A percentile compares a stretch with the other conserved stretches of the same genome.
Evolutionary conservation across 2,888 invertebrate species (phyloP).

Genomic region (Tridacna crocea): DNA sequence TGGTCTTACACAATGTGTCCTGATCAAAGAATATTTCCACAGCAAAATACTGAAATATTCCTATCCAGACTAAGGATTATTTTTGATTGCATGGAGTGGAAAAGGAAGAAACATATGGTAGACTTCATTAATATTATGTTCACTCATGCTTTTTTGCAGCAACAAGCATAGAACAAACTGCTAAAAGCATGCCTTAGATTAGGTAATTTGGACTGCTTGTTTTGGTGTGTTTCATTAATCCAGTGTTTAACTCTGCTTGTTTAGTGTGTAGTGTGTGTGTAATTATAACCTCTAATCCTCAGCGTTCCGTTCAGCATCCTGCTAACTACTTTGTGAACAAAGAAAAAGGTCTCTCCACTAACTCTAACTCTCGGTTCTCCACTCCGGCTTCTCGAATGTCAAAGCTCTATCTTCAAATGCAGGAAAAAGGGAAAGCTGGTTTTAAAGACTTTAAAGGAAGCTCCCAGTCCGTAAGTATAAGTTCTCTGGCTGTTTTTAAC

Average conservation of each 20-base stretch:
- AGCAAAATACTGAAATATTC: no score
- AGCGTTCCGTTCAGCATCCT: constrained; percentile 54
- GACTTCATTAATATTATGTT: no score
- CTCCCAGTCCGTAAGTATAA: constrained; percentile 55
- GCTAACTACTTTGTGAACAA: constrained; percentile 50
- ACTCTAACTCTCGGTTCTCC: constrained; percentile 50
- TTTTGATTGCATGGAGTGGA: no score
- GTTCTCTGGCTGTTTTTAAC: neutral
- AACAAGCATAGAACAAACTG: no score
- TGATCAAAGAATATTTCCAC: no score
- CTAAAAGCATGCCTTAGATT: no score
- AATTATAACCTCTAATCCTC: constrained; percentile 45
- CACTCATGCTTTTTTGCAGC: no score
- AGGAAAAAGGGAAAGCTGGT: constrained; percentile 52
- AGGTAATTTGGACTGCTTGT: neutral
- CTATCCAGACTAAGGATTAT: no score
- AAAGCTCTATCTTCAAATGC: constrained; percentile 61
- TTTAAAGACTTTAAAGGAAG: constrained; percentile 50
- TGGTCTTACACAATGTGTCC: no score
- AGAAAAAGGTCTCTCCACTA: constrained; percentile 40
- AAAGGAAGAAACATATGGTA: no score
- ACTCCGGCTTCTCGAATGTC: constrained; percentile 57
- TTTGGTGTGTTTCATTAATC: constrained; percentile 6
- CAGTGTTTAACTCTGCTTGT: constrained; percentile 14
- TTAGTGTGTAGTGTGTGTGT: constrained; percentile 32